These are phyloP conservation scores for Ageneiosus marmoratus DNA, from an alignment of 2,113 vertebrate species.

Conservation along the genomic window DNA sequence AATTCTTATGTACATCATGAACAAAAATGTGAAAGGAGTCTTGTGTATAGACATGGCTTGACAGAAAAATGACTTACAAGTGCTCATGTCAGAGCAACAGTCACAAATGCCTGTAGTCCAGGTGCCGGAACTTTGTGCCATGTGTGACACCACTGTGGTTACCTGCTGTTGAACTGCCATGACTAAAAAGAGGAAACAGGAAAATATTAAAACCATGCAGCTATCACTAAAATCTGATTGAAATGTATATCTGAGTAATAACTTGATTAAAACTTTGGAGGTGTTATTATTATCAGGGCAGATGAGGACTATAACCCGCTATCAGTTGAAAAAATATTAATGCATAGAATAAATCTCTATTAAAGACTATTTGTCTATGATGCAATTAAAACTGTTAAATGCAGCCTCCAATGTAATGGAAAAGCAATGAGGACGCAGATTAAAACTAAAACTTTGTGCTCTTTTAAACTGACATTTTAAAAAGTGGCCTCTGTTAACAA, in stretches of 20 bases:
- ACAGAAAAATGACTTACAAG: constrained; percentile 63
- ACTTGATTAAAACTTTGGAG: not conserved
- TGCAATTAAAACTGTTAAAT: not conserved
- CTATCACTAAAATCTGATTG: too few species aligned
- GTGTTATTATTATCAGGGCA: not conserved
- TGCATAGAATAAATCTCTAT: not conserved
- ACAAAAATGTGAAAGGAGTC: not conserved
- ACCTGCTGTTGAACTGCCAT: constrained; percentile 62
- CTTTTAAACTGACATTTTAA: too few species aligned
- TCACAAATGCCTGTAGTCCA: constrained; percentile 72
- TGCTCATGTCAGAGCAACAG: constrained; percentile 66
- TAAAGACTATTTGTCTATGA: not conserved
- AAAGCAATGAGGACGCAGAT: not conserved
- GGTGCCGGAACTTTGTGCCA: not conserved
- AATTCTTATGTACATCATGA: not conserved
- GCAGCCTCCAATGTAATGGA: not conserved
- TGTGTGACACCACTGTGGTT: constrained; percentile 21
- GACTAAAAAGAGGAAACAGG: constrained; percentile 14
- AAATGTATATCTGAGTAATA: not conserved
- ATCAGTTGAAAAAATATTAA: not conserved
- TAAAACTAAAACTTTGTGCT: too few species aligned
- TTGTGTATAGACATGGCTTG: not conserved
- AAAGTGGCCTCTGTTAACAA: too few species aligned
- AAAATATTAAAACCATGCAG: not conserved
- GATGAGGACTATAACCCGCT: not conserved